Percentiles rank a stretch among this genome's conserved stretches.
Evolutionary conservation across 53 echinoderm and acorn worm genomes (phyloP).

Genomic region (Henricia sp.): DNA sequence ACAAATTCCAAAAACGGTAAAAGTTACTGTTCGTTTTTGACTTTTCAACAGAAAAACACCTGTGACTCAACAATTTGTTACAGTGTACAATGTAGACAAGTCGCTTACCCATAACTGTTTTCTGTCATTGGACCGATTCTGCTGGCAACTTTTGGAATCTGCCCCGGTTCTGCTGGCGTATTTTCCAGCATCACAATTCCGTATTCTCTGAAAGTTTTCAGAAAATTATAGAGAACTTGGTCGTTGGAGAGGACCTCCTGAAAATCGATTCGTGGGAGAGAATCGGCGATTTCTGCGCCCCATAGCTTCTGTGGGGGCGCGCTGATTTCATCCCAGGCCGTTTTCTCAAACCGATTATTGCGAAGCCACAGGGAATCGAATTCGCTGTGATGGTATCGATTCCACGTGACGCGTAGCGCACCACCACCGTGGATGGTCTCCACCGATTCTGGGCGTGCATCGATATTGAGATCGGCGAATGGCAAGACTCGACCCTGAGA

Average conservation of each 20-base stretch:
- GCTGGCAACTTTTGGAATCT: conserved; percentile 26
- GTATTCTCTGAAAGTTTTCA: conserved; percentile 28
- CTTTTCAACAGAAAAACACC: too few relatives aligned
- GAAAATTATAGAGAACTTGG: conserved; percentile 30
- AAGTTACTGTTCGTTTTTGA: too few relatives aligned
- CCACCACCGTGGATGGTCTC: conserved; percentile 21
- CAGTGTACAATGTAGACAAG: too few relatives aligned
- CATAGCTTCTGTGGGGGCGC: conserved; percentile 35
- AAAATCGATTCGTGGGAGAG: conserved; percentile 47
- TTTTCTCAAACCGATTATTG: not conserved
- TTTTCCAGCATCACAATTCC: conserved; percentile 3
- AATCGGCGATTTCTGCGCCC: conserved; percentile 54
- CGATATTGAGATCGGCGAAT: conserved; percentile 52
- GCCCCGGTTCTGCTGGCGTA: not conserved
- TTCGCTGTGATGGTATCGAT: conserved; percentile 18
- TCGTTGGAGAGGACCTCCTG: conserved; percentile 55
- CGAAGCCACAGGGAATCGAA: conserved; percentile 31
- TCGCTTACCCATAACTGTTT: conserved; percentile 28
- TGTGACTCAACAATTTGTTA: too few relatives aligned
- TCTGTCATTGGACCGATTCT: conserved; percentile 39
- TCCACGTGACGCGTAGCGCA: conserved; percentile 37
- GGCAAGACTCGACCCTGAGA: conserved; percentile 52
- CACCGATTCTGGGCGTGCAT: conserved; percentile 39
- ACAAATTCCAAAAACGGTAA: too few relatives aligned
- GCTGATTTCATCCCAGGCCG: conserved; percentile 33